These are phyloP conservation scores for Brotula barbata DNA, from an alignment of 2,797 vertebrate species.

Conservation along the genomic window DNA sequence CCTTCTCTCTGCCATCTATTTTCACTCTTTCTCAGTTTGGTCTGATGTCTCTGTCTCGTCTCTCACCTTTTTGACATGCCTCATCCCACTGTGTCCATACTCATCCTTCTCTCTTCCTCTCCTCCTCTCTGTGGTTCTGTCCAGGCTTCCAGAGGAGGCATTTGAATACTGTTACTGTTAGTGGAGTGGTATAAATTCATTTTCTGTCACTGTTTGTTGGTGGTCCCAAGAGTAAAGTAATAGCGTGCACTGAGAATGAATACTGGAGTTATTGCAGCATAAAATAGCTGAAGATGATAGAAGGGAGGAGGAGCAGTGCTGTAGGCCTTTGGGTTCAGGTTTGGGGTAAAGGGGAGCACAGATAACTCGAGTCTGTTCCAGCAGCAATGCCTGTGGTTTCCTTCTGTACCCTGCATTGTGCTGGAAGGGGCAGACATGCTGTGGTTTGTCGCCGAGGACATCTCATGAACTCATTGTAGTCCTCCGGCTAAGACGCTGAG, in stretches of 20 bases:
- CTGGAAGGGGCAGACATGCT: slow-evolving; percentile 3
- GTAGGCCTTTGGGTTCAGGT: background rate
- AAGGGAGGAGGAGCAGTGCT: background rate
- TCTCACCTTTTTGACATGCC: background rate
- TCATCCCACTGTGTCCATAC: too few relatives aligned
- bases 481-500: slow-evolving; percentile 5
- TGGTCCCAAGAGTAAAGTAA: slow-evolving; percentile 30
- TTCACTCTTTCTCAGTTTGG: background rate
- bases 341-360: slow-evolving; percentile 3
- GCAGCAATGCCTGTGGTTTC: slow-evolving; percentile 37
- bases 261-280: slow-evolving; percentile 36
- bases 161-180: slow-evolving; percentile 41
- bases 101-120: background rate
- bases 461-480: slow-evolving; percentile 30
- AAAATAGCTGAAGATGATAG: slow-evolving; percentile 29
- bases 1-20: background rate
- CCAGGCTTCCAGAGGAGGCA: slow-evolving; percentile 16
- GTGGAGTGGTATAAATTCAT: slow-evolving; percentile 40
- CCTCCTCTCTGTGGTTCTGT: slow-evolving; percentile 19
- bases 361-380: slow-evolving; percentile 23
- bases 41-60: background rate
- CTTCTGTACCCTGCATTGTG: slow-evolving; percentile 36
- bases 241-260: slow-evolving; percentile 31
- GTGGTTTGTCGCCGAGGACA: slow-evolving; percentile 24
- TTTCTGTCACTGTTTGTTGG: slow-evolving; percentile 4